phyloP scores from a whole-genome alignment of 1,140 invertebrate species.

The Scaptodrosophila lebanonensis region DNA sequence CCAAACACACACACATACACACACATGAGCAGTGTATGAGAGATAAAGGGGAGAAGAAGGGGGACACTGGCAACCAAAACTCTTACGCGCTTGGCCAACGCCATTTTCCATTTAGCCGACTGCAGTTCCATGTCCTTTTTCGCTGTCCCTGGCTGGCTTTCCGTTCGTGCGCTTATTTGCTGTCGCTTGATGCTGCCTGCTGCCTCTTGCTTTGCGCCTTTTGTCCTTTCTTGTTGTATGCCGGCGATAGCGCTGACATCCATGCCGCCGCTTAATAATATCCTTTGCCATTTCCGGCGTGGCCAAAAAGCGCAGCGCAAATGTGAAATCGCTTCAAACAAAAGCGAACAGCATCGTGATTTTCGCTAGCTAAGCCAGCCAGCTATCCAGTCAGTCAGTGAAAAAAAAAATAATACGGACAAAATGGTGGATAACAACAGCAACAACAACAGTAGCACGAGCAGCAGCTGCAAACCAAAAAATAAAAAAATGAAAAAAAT shows the following conservation, averaged over 20 bases:
- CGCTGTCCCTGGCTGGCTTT: conserved; percentile 9
- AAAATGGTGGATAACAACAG: background rate
- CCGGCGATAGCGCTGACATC: conserved; percentile 65
- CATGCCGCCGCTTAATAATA: conserved; percentile 75
- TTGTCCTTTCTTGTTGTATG: conserved; percentile 24
- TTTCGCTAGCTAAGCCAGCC: no score
- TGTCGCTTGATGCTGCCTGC: conserved; percentile 22
- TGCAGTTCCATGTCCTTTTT: conserved; percentile 27
- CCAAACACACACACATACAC: conserved; percentile 33
- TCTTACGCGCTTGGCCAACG: no score
- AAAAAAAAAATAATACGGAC: no score
- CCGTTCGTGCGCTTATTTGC: conserved; percentile 27
- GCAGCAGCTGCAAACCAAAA: conserved; percentile 27
- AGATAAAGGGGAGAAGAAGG: background rate
- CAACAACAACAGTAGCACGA: background rate
- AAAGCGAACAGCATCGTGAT: conserved; percentile 39
- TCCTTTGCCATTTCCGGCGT: conserved; percentile 44
- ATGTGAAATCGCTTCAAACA: conserved; percentile 39
- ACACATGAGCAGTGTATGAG: no score
- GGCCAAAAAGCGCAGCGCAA: background rate
- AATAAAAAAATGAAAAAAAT: conserved; percentile 7
- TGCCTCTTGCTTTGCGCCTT: conserved; percentile 51
- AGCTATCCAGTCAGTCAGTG: no score
- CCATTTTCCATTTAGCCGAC: background rate
- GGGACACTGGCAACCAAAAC: no score